Conservation (phyloP, 2,113 vertebrate genomes). For the Vimba vimba region DNA sequence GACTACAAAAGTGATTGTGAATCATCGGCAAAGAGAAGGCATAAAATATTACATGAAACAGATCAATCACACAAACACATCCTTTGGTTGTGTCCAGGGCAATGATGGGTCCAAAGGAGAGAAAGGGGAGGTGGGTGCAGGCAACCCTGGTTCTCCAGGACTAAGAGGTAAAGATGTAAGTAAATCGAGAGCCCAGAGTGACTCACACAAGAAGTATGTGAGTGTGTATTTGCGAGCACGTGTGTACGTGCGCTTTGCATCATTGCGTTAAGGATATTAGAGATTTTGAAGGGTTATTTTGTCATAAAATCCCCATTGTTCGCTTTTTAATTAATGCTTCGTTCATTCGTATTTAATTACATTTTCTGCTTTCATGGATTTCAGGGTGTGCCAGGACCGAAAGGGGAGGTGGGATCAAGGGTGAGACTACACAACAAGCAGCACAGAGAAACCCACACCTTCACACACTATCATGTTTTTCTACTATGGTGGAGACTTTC, state of each 20-base stretch:
- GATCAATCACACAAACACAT: background rate
- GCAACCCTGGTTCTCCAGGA: conserved; percentile 79
- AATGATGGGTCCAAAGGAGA: conserved; percentile 79
- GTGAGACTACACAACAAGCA: conserved; percentile 59
- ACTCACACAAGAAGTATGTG: conserved; percentile 53
- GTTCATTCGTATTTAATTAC: conserved; percentile 1
- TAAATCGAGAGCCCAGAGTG: conserved; percentile 72
- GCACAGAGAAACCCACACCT: background rate
- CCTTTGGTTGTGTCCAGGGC: conserved; percentile 72
- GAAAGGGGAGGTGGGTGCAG: conserved; percentile 77
- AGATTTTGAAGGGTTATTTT: conserved; percentile 6
- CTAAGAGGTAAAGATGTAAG: conserved; percentile 96
- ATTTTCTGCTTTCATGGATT: conserved; percentile 33
- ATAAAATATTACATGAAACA: background rate
- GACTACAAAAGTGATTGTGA: background rate
- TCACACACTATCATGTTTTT: conserved; percentile 6
- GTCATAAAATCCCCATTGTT: background rate
- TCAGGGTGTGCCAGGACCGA: conserved; percentile 74
- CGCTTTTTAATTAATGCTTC: conserved; percentile 11
- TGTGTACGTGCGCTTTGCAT: background rate
- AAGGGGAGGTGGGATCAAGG: conserved; percentile 73
- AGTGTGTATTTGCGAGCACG: conserved; percentile 3
- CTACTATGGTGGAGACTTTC: background rate
- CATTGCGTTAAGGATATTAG: background rate
- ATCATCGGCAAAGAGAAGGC: background rate